Evolutionary conservation across 2,888 invertebrate genomes (phyloP).

Genomic region (Volucella inflata): DNA sequence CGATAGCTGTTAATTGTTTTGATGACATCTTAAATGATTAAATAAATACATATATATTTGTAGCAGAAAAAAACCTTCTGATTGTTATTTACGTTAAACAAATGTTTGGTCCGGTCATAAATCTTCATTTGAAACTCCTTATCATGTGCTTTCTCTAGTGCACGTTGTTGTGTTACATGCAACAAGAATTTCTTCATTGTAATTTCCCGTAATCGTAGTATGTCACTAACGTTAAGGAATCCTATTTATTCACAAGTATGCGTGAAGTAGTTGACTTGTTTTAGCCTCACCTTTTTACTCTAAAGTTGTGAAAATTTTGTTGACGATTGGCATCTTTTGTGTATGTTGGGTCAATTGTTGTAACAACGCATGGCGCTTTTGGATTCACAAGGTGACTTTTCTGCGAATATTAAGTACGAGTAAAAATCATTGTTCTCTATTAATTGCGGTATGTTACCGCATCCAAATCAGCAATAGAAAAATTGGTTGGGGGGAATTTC

Average conservation of each 20-base stretch:
- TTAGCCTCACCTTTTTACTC: conserved; percentile 81
- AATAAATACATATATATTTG: neutral
- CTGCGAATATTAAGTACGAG: conserved; percentile 76
- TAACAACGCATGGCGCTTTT: conserved; percentile 82
- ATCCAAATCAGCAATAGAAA: conserved; percentile 81
- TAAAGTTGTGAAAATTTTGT: conserved; percentile 79
- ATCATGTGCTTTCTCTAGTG: conserved; percentile 80
- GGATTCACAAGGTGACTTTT: conserved; percentile 80
- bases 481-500: conserved; percentile 78
- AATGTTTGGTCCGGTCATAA: conserved; percentile 78
- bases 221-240: conserved; percentile 78
- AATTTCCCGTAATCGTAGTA: conserved; percentile 81
- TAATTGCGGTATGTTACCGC: conserved; percentile 76
- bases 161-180: conserved; percentile 81
- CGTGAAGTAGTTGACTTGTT: neutral
- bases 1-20: conserved; percentile 69
- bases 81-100: conserved; percentile 79
- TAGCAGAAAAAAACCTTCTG: too few relatives aligned
- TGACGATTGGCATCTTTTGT: conserved; percentile 79
- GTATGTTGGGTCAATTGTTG: conserved; percentile 81
- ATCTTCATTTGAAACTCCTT: conserved; percentile 77
- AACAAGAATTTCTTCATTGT: conserved; percentile 82
- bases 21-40: conserved; percentile 33
- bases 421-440: neutral
- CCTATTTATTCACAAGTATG: neutral